Percentiles rank a stretch among this genome's conserved stretches.
Conservation (phyloP, 2,797 vertebrate genomes). For the Syndactyla subalaris region DNA sequence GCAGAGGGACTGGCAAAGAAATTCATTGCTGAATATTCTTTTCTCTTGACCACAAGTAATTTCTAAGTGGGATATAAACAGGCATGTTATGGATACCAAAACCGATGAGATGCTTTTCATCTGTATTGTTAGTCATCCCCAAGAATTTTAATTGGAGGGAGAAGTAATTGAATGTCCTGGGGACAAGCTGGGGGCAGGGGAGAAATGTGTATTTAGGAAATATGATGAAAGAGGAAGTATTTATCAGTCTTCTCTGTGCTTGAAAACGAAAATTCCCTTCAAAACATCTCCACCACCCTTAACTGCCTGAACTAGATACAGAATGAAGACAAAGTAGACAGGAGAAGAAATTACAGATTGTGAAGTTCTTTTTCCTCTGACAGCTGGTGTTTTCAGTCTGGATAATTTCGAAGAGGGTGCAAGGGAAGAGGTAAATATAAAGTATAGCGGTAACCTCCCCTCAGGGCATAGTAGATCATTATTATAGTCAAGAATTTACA, state of each 20-base stretch:
- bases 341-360: not conserved
- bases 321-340: not conserved
- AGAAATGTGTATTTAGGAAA: not conserved
- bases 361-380: not conserved
- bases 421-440: not conserved
- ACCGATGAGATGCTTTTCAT: not conserved
- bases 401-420: not conserved
- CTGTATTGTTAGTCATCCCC: not conserved
- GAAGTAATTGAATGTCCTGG: not conserved
- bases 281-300: not conserved
- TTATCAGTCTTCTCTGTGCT: not conserved
- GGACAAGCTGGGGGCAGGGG: fast-evolving
- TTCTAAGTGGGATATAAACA: not conserved
- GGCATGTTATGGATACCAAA: not conserved
- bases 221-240: not conserved
- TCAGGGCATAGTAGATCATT: not conserved
- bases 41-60: not conserved
- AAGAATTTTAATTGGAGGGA: not conserved
- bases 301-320: not conserved
- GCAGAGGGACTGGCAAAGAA: not conserved
- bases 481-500: not conserved
- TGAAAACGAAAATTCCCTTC: not conserved
- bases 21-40: not conserved
- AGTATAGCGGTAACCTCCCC: not conserved
- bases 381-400: not conserved